Evolutionary conservation across 2,888 invertebrate species (phyloP).

Genomic region (Xestobium rufovillosum): DNA sequence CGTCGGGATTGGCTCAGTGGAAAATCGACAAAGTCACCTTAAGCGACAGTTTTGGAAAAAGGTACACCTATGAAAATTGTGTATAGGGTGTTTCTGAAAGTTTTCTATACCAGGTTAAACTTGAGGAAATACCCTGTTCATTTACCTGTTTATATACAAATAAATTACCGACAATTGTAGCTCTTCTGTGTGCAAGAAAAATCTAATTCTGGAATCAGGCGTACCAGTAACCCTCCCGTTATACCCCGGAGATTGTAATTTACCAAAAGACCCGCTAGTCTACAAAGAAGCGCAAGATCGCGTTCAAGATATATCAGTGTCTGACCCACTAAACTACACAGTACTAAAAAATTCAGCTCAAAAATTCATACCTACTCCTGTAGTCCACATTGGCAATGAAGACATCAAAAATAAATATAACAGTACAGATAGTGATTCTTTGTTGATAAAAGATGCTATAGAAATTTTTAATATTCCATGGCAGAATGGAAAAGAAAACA

Average conservation of each 20-base stretch:
- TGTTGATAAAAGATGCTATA: constrained; percentile 39
- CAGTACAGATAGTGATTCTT: constrained; percentile 22
- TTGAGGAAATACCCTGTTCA: neutral
- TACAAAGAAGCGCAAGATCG: constrained; percentile 21
- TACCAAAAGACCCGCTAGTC: constrained; percentile 45
- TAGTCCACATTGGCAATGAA: constrained; percentile 40
- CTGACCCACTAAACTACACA: constrained; percentile 3
- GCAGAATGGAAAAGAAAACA: constrained; percentile 43
- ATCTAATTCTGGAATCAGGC: constrained; percentile 65
- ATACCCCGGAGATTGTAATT: constrained; percentile 69
- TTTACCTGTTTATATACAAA: constrained; percentile 1
- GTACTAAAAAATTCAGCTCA: constrained; percentile 5
- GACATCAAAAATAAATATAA: constrained; percentile 29
- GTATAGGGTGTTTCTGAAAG: neutral
- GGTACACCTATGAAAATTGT: constrained; percentile 42
- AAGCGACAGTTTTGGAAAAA: constrained; percentile 77
- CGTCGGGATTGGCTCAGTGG: constrained; percentile 73
- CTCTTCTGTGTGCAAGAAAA: constrained; percentile 72
- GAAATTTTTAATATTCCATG: constrained; percentile 45
- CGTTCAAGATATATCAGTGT: constrained; percentile 10
- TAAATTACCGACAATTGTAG: constrained; percentile 40
- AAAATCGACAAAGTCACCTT: constrained; percentile 75
- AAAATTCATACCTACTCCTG: constrained; percentile 39
- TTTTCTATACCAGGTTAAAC: neutral
- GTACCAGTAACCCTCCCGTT: constrained; percentile 65